These are phyloP conservation scores for Cotesia glomerata DNA, from an alignment of 1,140 invertebrate genomes.

Conservation along the genomic window DNA sequence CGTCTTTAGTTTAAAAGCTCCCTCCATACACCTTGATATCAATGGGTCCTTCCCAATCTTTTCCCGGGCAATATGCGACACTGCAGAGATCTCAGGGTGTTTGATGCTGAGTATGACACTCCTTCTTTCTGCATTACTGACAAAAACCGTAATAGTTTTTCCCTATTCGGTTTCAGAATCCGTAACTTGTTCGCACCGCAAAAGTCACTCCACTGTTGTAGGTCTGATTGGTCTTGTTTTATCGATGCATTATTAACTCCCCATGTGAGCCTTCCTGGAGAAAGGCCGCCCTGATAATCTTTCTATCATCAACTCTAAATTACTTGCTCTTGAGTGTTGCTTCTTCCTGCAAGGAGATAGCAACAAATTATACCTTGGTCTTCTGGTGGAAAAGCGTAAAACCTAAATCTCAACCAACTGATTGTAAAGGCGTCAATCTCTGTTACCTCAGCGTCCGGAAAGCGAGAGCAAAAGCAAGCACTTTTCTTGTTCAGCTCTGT, in stretches of 20 bases:
- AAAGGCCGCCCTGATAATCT: conserved; percentile 9
- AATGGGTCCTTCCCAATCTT: neutral
- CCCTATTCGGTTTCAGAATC: neutral
- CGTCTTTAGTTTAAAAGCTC: neutral
- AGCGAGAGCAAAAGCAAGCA: neutral
- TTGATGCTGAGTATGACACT: neutral
- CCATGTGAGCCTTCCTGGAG: neutral
- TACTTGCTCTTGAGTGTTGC: conserved; percentile 11
- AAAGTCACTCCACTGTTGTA: conserved; percentile 11
- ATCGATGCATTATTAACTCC: conserved; percentile 17
- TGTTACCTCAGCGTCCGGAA: neutral
- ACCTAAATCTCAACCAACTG: neutral
- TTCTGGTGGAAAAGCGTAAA: neutral
- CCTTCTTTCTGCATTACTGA: neutral
- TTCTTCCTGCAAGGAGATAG: conserved; percentile 14
- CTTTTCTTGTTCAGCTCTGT: neutral
- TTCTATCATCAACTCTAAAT: neutral
- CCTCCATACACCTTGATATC: neutral
- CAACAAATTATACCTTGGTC: conserved; percentile 7
- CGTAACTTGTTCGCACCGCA: neutral
- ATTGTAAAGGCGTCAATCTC: conserved; percentile 1
- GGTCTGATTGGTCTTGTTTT: conserved; percentile 17
- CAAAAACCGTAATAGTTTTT: neutral
- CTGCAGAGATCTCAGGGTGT: neutral
- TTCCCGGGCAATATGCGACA: neutral